Base-by-base conservation (phyloP, 1,140 invertebrate genomes). In the Antheraea mylitta region DNA sequence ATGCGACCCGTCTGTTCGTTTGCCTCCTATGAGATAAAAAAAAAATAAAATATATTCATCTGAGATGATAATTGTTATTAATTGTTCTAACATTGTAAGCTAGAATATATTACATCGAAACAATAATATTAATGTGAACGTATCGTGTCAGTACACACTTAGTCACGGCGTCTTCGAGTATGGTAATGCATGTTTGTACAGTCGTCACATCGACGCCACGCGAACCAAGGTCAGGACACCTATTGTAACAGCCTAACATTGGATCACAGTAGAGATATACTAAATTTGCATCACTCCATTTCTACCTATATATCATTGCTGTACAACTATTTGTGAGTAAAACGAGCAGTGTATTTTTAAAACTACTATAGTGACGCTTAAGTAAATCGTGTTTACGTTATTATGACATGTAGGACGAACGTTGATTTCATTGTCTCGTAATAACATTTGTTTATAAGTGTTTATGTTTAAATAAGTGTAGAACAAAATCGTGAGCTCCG, bases 101-200 rank as follows among this genome's bases (percentile, higher is more conserved):
- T 53, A 53, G 16, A 53, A 53, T 13, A 16, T 53, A n/a, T 16
- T 53, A 42, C 11, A 42, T 59, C 18, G 59, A 61, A 36, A 61
- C 59, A 36, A 61, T 36, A 61, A 61, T 36, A 61, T 61, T 36
- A 61, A 61, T 61, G 7, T 19, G 59, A 61, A 19, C 30, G 18
- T 61, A 36, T 61, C 61, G 37, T 63, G 61, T 63, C 30, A 7
- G 19, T 30, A 37, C 45, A 53, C 71, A 63, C 67, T 79, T 77
- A 77, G 75, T 81, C 73, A 80, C 74, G 76, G 75, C 68, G 69
- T 73, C 66, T 71, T 79, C 76, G 58, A 71, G 68, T 79, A 84
- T 84, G 78, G 75, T 75, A 80, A 84, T 80, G 71, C 63, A 59
- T 82, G 68, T 82, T 84, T 84, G 69, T 72, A 76, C 78, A 82